These are phyloP conservation scores for Ranitomeya variabilis DNA, from an alignment of 2,113 vertebrate species.

Conservation along the genomic window DNA sequence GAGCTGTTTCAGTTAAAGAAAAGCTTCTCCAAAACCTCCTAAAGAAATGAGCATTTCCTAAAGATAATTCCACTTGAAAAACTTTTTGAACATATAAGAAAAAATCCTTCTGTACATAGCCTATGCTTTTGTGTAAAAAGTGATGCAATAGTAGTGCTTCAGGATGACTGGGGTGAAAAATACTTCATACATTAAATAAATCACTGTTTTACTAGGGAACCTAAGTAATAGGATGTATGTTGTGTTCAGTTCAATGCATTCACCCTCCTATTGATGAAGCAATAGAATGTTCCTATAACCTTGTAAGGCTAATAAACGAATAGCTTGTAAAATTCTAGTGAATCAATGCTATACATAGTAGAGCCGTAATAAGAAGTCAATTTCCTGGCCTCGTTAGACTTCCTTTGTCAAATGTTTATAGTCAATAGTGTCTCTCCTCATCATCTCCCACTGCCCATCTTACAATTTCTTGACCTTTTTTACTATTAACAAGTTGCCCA, in stretches of 20 bases:
- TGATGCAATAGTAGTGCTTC: not conserved
- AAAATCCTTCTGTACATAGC: too few relatives aligned
- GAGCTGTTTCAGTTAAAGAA: too few relatives aligned
- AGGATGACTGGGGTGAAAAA: not conserved
- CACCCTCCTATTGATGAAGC: not conserved
- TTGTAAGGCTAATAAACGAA: not conserved
- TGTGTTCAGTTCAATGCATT: not conserved
- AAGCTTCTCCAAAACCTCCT: too few relatives aligned
- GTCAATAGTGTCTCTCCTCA: not conserved
- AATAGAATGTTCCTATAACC: not conserved
- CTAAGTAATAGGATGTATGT: not conserved
- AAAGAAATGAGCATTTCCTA: too few relatives aligned
- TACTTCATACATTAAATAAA: not conserved
- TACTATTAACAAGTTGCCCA: too few relatives aligned
- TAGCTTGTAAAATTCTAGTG: constrained; percentile 18
- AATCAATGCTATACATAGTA: constrained; percentile 11
- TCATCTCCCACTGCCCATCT: not conserved
- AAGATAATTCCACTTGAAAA: too few relatives aligned
- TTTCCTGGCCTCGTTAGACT: not conserved
- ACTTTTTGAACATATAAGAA: too few relatives aligned
- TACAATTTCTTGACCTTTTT: not conserved
- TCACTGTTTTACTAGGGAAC: not conserved
- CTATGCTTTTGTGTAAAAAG: not conserved
- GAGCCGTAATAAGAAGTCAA: not conserved
- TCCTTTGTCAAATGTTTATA: not conserved